These are phyloP conservation scores for Sturnira hondurensis DNA, from an alignment of 2,113 vertebrate species.

Conservation along the genomic window DNA sequence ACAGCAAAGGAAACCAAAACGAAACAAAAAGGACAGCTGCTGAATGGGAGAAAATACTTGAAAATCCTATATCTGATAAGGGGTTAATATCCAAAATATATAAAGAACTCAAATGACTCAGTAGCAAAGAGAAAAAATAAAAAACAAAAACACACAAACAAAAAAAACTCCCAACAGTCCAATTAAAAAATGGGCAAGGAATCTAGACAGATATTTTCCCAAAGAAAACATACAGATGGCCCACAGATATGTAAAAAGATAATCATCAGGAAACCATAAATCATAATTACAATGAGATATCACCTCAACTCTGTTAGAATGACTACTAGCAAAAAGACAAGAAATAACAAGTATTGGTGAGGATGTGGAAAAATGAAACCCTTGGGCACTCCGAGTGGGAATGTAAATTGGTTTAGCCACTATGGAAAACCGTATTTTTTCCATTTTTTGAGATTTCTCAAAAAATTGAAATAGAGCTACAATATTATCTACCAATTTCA, in stretches of 20 bases:
- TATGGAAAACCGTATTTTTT: not conserved
- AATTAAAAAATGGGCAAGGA: not conserved
- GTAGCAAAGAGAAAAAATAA: not conserved
- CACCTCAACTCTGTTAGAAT: not conserved
- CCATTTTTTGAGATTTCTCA: not conserved
- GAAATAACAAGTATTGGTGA: not conserved
- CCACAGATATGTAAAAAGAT: not conserved
- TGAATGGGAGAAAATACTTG: not conserved
- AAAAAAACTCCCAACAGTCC: not conserved
- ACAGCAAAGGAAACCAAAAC: not conserved
- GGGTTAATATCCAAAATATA: not conserved
- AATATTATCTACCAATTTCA: not conserved
- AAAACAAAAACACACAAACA: not conserved
- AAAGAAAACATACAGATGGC: not conserved
- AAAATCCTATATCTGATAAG: not conserved
- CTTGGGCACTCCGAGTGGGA: not conserved
- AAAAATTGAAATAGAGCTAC: not conserved
- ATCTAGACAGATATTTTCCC: not conserved
- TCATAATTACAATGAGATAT: not conserved
- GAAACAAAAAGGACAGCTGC: not conserved
- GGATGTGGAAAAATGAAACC: not conserved
- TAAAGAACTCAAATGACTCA: not conserved
- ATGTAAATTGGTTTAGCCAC: not conserved
- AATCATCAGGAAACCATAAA: not conserved
- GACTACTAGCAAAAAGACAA: not conserved